These are phyloP conservation scores for Patagioenas fasciata DNA, from an alignment of 2,113 vertebrate species.

Conservation along the genomic window DNA sequence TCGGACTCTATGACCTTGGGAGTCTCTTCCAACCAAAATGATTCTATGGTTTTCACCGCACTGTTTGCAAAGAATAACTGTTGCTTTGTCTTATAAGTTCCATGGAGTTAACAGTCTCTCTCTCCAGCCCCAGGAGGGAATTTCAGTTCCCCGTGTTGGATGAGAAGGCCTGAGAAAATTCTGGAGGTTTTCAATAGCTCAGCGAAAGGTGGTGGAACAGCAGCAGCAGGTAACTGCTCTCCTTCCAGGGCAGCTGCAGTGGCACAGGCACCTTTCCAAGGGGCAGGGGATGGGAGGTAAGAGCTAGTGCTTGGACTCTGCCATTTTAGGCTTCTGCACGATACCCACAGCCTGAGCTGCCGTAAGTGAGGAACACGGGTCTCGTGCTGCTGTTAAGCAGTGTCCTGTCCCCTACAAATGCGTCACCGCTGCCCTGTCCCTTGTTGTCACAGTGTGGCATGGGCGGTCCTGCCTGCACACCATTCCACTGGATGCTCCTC, in stretches of 20 bases:
- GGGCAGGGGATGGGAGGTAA: neutral
- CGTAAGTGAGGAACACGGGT: neutral
- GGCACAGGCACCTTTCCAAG: neutral
- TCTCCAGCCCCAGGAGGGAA: neutral
- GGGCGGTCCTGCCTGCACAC: neutral
- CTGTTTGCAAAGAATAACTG: neutral
- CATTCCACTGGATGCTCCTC: neutral
- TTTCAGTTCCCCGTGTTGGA: neutral
- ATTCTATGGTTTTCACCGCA: neutral
- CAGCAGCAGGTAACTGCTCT: neutral
- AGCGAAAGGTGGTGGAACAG: neutral
- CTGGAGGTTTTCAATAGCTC: neutral
- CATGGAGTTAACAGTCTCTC: neutral
- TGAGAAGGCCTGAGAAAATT: neutral
- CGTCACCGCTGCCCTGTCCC: accelerated
- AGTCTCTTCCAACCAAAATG: no score
- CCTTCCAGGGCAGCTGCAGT: neutral
- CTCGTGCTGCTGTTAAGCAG: neutral
- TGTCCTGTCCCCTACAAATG: accelerated
- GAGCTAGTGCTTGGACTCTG: neutral
- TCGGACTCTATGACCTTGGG: no score
- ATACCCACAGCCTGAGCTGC: neutral
- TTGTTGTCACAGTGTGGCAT: neutral
- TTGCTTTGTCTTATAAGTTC: neutral
- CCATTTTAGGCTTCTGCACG: neutral